Conservation (phyloP, 1,140 invertebrate genomes). For the Drosophila rhopaloa region DNA sequence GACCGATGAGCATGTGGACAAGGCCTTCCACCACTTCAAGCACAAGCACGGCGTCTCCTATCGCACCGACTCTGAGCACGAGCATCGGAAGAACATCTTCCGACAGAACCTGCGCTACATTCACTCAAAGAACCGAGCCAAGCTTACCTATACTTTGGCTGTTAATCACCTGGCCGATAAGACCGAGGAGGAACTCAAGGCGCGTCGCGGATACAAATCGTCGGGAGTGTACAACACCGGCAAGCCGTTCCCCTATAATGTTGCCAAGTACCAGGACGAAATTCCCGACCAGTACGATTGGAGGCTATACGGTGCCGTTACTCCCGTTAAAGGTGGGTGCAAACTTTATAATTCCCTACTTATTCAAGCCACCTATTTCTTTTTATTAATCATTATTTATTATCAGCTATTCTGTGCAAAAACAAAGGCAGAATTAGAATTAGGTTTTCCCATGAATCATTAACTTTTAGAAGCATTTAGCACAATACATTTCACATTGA, state of each 20-base stretch:
- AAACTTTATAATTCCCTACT: neutral
- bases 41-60: slow-evolving; percentile 91
- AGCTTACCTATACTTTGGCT: slow-evolving; percentile 89
- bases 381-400: neutral
- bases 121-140: slow-evolving; percentile 93
- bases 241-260: slow-evolving; percentile 87
- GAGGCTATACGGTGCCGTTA: slow-evolving; percentile 96
- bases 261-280: slow-evolving; percentile 60
- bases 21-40: slow-evolving; percentile 92
- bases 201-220: slow-evolving; percentile 91
- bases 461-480: too few relatives aligned
- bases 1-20: slow-evolving; percentile 89
- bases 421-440: too few relatives aligned
- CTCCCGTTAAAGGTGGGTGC: slow-evolving; percentile 93
- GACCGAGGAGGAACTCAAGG: slow-evolving; percentile 90
- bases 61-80: slow-evolving; percentile 88
- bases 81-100: slow-evolving; percentile 91
- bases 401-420: too few relatives aligned
- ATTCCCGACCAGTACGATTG: slow-evolving; percentile 93
- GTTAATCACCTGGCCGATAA: slow-evolving; percentile 96
- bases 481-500: too few relatives aligned
- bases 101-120: slow-evolving; percentile 95
- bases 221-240: slow-evolving; percentile 90
- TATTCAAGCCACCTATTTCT: neutral
- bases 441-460: too few relatives aligned